These are phyloP conservation scores for Ophion ventricosus DNA, from an alignment of 2,888 invertebrate genomes.

Conservation along the genomic window DNA sequence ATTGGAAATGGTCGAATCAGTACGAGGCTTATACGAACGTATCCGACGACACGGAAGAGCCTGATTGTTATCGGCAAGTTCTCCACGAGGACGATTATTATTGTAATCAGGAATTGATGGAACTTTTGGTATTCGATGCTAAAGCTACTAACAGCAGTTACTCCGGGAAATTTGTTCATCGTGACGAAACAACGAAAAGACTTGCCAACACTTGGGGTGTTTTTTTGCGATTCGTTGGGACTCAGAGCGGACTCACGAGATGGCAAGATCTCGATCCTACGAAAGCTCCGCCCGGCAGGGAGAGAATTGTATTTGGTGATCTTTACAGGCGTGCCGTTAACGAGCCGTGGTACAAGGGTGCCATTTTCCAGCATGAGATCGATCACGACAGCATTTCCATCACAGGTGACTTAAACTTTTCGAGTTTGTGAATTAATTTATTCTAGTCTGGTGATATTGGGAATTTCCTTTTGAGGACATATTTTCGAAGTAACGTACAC, in stretches of 20 bases:
- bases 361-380: conserved; percentile 92
- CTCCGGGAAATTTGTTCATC: conserved; percentile 74
- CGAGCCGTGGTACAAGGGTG: conserved; percentile 96
- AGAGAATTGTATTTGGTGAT: conserved; percentile 89
- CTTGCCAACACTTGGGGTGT: conserved; percentile 89
- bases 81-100: conserved; percentile 90
- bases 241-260: conserved; percentile 94
- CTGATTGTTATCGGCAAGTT: conserved; percentile 87
- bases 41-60: conserved; percentile 74
- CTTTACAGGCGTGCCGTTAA: conserved; percentile 91
- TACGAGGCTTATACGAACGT: conserved; percentile 82
- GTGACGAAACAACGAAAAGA: conserved; percentile 84
- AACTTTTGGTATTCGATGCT: conserved; percentile 94
- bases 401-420: conserved; percentile 71
- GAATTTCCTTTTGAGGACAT: not conserved
- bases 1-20: conserved; percentile 87
- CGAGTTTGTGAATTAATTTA: not conserved
- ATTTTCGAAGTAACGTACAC: not conserved
- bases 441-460: not conserved
- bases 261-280: conserved; percentile 87
- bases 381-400: conserved; percentile 86
- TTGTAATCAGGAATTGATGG: conserved; percentile 93
- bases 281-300: conserved; percentile 59
- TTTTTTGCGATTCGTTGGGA: conserved; percentile 92
- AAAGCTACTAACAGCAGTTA: conserved; percentile 87